Evolutionary conservation across 2,797 vertebrate genomes (phyloP).

Genomic region (Oreortyx pictus): DNA sequence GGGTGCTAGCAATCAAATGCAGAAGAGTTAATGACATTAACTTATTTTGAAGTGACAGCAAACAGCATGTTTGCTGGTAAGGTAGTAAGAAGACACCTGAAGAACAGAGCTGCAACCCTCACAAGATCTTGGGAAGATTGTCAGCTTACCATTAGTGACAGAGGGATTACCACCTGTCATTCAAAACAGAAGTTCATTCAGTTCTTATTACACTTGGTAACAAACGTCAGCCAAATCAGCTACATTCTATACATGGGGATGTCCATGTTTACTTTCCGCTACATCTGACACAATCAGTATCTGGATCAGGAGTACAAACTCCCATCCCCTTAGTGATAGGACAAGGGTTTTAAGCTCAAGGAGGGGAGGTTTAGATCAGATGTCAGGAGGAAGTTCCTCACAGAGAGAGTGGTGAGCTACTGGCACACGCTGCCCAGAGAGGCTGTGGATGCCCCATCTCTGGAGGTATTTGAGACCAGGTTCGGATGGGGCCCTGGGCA

Average conservation of each 20-base stretch:
- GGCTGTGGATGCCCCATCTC: too few species aligned
- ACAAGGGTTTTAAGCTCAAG: too few species aligned
- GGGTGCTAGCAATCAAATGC: neutral
- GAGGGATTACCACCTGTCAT: neutral
- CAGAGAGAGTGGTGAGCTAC: too few species aligned
- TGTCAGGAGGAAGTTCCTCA: too few species aligned
- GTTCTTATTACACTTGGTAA: neutral
- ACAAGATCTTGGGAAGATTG: neutral
- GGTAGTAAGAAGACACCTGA: neutral
- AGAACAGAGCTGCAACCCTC: neutral
- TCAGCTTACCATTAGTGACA: neutral
- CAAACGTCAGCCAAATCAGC: neutral
- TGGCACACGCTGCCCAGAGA: too few species aligned
- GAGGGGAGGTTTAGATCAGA: too few species aligned
- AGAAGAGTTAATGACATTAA: neutral
- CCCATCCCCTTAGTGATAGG: too few species aligned
- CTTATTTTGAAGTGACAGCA: neutral
- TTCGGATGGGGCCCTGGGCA: too few species aligned
- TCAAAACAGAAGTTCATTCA: conserved; percentile 14
- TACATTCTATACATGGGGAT: neutral
- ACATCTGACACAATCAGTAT: neutral
- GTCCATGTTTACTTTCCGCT: neutral
- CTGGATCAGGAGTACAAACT: neutral
- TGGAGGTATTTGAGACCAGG: too few species aligned
- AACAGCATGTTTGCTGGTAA: neutral